These are phyloP conservation scores for Serinus canaria DNA, from an alignment of 2,113 vertebrate species.

Conservation along the genomic window DNA sequence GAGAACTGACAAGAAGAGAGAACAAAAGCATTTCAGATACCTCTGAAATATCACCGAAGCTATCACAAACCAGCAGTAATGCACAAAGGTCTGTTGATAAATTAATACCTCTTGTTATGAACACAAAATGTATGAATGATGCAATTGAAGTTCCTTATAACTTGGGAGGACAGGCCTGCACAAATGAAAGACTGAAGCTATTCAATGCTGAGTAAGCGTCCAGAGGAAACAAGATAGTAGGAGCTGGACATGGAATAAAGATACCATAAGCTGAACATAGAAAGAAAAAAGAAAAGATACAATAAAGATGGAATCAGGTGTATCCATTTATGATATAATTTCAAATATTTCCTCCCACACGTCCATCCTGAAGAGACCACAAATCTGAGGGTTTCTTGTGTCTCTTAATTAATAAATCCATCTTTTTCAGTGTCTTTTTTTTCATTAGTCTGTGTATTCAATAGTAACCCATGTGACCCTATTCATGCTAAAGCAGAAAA, in stretches of 20 bases:
- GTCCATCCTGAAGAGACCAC: not conserved
- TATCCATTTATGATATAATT: not conserved
- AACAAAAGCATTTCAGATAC: not conserved
- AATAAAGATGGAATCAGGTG: not conserved
- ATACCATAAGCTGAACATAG: not conserved
- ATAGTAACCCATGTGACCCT: not conserved
- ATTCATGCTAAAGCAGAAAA: not conserved
- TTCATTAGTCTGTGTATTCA: not conserved
- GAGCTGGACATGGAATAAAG: not conserved
- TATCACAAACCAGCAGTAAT: not conserved
- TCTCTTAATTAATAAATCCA: not conserved
- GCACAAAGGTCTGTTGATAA: not conserved
- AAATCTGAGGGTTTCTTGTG: not conserved
- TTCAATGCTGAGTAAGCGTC: not conserved
- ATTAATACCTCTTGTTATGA: not conserved
- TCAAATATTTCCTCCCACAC: not conserved
- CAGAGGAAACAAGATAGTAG: not conserved
- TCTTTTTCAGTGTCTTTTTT: not conserved
- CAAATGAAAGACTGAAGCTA: not conserved
- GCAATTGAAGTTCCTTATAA: not conserved
- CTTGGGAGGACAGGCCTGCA: not conserved
- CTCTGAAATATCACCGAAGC: not conserved
- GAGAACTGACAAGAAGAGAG: not conserved
- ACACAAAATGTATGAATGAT: not conserved
- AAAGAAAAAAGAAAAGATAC: not conserved